Evolutionary conservation across 2,113 vertebrate genomes (phyloP).

Genomic region (Petroica traversi): DNA sequence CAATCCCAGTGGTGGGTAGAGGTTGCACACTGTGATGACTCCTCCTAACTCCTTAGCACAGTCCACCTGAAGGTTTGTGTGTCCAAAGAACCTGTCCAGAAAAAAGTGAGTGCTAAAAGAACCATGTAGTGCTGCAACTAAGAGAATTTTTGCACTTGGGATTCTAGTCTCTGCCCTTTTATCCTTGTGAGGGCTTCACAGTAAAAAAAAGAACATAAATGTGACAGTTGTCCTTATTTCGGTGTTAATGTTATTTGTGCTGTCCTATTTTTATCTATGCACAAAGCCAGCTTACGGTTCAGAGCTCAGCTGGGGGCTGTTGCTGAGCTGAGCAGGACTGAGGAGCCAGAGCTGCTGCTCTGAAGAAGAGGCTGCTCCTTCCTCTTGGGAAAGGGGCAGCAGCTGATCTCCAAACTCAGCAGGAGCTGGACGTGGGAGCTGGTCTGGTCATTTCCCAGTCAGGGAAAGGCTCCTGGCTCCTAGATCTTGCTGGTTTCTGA

Average conservation of each 20-base stretch:
- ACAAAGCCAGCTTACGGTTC: not conserved
- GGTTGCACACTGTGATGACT: not conserved
- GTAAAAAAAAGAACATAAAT: not conserved
- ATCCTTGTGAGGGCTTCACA: not conserved
- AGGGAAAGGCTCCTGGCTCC: not conserved
- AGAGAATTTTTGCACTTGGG: not conserved
- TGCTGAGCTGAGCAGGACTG: slow-evolving; percentile 30
- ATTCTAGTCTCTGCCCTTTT: not conserved
- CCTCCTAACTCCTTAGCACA: not conserved
- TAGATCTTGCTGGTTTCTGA: not conserved
- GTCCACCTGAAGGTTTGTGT: not conserved
- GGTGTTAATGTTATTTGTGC: not conserved
- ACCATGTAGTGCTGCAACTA: not conserved
- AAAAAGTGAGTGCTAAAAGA: not conserved
- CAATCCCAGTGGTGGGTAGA: not conserved
- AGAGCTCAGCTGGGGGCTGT: slow-evolving; percentile 25
- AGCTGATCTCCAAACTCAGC: not conserved
- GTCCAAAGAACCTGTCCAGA: not conserved
- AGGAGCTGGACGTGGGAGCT: not conserved
- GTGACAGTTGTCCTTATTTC: not conserved
- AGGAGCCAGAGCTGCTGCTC: not conserved
- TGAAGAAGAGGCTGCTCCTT: not conserved
- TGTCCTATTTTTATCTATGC: not conserved
- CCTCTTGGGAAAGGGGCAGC: not conserved
- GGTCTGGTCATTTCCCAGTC: not conserved